Base-by-base conservation (phyloP, 2,113 vertebrate species). In the Alosa alosa region DNA sequence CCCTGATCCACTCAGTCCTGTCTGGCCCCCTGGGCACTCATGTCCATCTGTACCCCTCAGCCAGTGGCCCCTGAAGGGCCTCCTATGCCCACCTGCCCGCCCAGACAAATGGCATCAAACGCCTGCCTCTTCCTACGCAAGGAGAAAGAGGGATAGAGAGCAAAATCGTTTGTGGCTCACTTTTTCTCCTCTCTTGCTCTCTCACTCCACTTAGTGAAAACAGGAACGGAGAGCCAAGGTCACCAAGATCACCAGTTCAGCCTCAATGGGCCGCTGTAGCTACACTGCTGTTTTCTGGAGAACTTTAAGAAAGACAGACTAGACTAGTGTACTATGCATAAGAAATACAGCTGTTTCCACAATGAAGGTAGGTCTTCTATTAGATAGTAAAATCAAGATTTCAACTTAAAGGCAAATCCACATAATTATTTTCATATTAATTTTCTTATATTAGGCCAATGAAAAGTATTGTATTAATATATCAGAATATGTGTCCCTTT, bases 1-100 rank as follows among this genome's bases (percentile, higher is more conserved):
- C 72, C 5, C 31, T 78, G 72, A 78, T 78, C 31, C 0, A 11
- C 72, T 78, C 36, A 50, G 85, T 45, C 83, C 82, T 84, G 81
- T 13, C 68, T 81, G 85, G 87, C 86, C 89, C 87, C 87, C 82
- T 83, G 88, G 89, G 90, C 88, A 68, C 47, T 72, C 85, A n/a
- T 46, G 86, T 90, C 91, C 88, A 91, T 91, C 89, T 91, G 88
- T 84, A 83, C 68, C 85, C n/a, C 83, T 83, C 85, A 88, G 86
- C 84, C 84, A 55, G 81, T 57, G 55, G 82, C 83, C 83, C 85
- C 87, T 78, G 82, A 87, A 86, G 86, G 87, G 84, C 9, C 72
- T 17, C 4, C 72, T 15, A 13, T 36, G 72, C 72, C 31, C 36
- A 36, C 72, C 72, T 78, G 44, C 84, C 86, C 83, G 85, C 82